Conservation (phyloP, 2,797 vertebrate genomes). For the Sphenopsis melanotis region DNA sequence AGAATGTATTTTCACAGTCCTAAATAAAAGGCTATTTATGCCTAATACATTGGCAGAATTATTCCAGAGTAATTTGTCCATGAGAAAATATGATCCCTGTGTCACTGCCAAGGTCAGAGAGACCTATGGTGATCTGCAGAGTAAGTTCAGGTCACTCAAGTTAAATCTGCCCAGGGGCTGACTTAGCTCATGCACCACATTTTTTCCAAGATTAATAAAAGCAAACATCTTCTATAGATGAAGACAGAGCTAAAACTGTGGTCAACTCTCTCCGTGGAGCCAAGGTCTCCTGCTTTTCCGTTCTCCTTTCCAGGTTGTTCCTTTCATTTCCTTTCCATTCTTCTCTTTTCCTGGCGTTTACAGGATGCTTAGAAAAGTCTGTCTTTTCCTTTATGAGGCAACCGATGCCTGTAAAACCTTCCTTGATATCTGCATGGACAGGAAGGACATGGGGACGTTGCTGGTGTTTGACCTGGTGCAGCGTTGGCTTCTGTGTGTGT, state of each 20-base stretch:
- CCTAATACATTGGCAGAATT: slow-evolving; percentile 60
- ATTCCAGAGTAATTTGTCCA: slow-evolving; percentile 50
- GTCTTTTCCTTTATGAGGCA: background rate
- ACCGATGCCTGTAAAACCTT: background rate
- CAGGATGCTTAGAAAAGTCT: background rate
- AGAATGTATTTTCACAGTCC: background rate
- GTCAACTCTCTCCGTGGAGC: background rate
- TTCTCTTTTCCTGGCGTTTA: background rate
- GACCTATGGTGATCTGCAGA: slow-evolving; percentile 41
- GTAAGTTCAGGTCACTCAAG: slow-evolving; percentile 45
- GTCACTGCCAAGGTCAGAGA: slow-evolving; percentile 58
- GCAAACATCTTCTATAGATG: slow-evolving; percentile 44
- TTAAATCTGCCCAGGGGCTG: slow-evolving; percentile 37
- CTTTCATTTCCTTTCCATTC: slow-evolving; percentile 31
- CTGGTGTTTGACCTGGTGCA: background rate
- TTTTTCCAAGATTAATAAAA: slow-evolving; percentile 54
- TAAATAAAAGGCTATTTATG: slow-evolving; percentile 57
- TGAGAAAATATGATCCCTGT: slow-evolving; percentile 56
- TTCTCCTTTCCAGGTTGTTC: slow-evolving; percentile 26
- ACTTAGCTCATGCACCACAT: slow-evolving; percentile 14
- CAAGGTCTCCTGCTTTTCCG: slow-evolving; percentile 8
- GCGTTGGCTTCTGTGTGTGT: accelerated
- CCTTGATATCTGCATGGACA: background rate
- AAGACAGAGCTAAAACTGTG: background rate
- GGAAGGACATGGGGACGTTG: background rate